Conservation (phyloP, 2,797 vertebrate genomes). For the Eupleurogrammus muticus region DNA sequence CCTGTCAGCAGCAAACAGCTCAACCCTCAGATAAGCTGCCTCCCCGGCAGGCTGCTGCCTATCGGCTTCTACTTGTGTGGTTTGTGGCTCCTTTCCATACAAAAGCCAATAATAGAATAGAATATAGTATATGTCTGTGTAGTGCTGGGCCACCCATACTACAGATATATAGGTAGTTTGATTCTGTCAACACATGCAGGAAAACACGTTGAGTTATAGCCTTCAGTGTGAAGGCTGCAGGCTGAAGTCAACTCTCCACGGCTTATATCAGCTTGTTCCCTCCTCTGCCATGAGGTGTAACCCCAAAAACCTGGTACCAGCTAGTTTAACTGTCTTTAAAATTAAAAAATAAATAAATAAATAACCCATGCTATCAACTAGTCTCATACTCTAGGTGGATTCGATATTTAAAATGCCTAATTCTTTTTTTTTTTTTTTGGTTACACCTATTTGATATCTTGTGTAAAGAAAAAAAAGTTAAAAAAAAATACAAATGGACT, state of each 20-base stretch:
- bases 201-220: background rate
- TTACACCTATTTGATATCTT: too few relatives aligned
- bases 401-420: too few relatives aligned
- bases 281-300: background rate
- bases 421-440: too few relatives aligned
- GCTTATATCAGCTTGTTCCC: background rate
- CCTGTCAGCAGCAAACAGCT: slow-evolving; percentile 5
- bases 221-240: background rate
- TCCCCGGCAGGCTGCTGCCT: slow-evolving; percentile 12
- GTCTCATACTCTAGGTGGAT: too few relatives aligned
- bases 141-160: background rate
- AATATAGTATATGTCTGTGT: background rate
- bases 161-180: background rate
- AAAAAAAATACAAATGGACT: too few relatives aligned
- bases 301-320: too few relatives aligned
- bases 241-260: background rate
- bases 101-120: background rate
- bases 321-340: too few relatives aligned
- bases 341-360: too few relatives aligned
- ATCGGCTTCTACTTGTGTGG: slow-evolving; percentile 26
- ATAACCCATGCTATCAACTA: too few relatives aligned
- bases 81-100: slow-evolving; percentile 21
- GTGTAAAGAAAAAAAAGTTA: too few relatives aligned
- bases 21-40: background rate
- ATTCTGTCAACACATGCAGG: background rate